Conservation (phyloP, 2,888 invertebrate genomes). For the Agrilus mali region DNA sequence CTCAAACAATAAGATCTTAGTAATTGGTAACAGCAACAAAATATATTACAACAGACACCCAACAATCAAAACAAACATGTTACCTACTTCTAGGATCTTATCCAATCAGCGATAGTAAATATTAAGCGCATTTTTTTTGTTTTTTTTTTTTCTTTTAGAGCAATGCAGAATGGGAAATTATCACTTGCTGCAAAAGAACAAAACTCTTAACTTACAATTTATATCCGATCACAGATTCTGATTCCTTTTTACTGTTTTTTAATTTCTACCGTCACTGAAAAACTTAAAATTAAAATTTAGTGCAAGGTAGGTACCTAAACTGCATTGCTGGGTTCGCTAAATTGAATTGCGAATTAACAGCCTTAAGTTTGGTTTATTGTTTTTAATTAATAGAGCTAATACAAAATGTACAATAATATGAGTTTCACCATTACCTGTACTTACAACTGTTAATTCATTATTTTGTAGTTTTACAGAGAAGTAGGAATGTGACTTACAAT, state of each 20-base stretch:
- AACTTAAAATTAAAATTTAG: too few relatives aligned
- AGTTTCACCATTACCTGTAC: conserved; percentile 11
- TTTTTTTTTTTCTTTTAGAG: background rate
- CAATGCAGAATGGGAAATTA: too few relatives aligned
- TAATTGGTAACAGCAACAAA: conserved; percentile 1
- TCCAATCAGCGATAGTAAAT: conserved; percentile 8
- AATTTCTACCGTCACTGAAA: too few relatives aligned
- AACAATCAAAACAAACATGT: background rate
- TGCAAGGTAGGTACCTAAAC: conserved; percentile 5
- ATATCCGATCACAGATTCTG: too few relatives aligned
- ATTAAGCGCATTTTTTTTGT: conserved; percentile 12
- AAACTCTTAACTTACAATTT: too few relatives aligned
- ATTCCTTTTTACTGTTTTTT: too few relatives aligned
- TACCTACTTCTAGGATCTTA: conserved; percentile 7
- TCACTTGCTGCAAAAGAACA: too few relatives aligned
- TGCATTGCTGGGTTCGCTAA: conserved; percentile 4
- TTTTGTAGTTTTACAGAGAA: conserved; percentile 20
- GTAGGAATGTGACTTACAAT: conserved; percentile 27
- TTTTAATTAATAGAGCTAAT: conserved; percentile 13
- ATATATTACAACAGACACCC: too few relatives aligned
- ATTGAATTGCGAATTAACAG: conserved; percentile 13
- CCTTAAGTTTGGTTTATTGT: conserved; percentile 11
- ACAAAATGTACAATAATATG: conserved; percentile 17
- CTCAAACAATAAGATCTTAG: conserved; percentile 9
- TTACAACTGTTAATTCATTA: conserved; percentile 13